phyloP scores from a whole-genome alignment of 2,113 vertebrate genomes.

The Nannospalax galili region DNA sequence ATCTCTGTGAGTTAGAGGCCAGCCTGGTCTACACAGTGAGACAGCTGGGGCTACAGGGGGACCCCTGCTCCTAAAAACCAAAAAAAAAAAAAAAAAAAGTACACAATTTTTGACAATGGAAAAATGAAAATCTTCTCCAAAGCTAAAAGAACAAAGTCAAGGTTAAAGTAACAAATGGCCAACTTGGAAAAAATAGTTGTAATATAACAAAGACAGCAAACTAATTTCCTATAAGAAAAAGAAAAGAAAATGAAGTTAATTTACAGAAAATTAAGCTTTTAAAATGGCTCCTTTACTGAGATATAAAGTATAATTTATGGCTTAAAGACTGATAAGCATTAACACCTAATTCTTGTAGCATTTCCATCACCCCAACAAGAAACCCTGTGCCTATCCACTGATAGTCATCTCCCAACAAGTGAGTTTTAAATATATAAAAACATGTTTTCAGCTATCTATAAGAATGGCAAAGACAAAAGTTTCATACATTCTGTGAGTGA shows the following conservation, averaged over 20 bases:
- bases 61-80: too few relatives aligned
- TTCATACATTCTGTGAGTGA: not conserved
- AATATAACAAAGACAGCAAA: slow-evolving; percentile 14
- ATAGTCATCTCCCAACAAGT: not conserved
- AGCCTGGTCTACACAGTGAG: too few relatives aligned
- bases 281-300: not conserved
- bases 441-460: not conserved
- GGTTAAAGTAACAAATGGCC: not conserved
- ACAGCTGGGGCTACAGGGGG: too few relatives aligned
- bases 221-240: not conserved
- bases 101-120: not conserved
- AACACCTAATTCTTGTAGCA: not conserved
- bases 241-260: not conserved
- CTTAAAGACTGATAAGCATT: not conserved
- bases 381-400: not conserved
- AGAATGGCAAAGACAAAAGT: not conserved
- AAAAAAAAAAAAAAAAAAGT: not conserved
- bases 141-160: slow-evolving; percentile 2
- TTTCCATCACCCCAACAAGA: not conserved
- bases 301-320: not conserved
- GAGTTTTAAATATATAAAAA: not conserved
- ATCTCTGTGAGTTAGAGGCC: too few relatives aligned
- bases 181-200: not conserved
- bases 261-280: slow-evolving; percentile 5
- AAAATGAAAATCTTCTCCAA: slow-evolving; percentile 2